These are phyloP conservation scores for Nerophis ophidion DNA, from an alignment of 2,113 vertebrate genomes.

Conservation along the genomic window DNA sequence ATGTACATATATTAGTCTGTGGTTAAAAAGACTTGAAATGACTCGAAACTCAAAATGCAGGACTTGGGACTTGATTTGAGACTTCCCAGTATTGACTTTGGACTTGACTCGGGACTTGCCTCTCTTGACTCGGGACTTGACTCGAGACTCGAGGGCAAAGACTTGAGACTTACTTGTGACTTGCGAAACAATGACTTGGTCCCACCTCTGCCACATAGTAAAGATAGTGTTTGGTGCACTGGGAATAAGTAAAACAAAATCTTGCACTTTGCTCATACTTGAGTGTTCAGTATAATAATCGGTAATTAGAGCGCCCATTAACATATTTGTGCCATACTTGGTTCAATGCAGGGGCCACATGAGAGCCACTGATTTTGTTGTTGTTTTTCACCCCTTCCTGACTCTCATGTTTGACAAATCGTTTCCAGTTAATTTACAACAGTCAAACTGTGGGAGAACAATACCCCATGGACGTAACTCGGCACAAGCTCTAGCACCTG, in stretches of 20 bases:
- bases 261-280: constrained; percentile 20
- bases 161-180: no score
- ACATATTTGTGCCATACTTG: constrained; percentile 48
- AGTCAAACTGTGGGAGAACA: constrained; percentile 61
- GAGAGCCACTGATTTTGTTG: constrained; percentile 45
- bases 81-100: no score
- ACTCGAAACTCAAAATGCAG: no score
- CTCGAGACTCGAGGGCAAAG: no score
- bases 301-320: constrained; percentile 47
- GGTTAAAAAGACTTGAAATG: no score
- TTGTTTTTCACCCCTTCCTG: constrained; percentile 43
- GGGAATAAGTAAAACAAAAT: constrained; percentile 27
- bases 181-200: no score
- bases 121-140: no score
- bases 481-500: constrained; percentile 49
- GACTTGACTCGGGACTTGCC: no score
- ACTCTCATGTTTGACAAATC: constrained; percentile 61
- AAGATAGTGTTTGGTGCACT: constrained; percentile 21
- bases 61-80: no score
- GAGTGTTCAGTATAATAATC: constrained; percentile 32
- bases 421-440: constrained; percentile 69
- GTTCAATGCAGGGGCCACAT: constrained; percentile 47
- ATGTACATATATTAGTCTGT: no score
- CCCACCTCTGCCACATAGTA: not conserved
- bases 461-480: constrained; percentile 51